phyloP scores from a whole-genome alignment of 2,113 vertebrate species.

The Tetraodon nigroviridis region DNA sequence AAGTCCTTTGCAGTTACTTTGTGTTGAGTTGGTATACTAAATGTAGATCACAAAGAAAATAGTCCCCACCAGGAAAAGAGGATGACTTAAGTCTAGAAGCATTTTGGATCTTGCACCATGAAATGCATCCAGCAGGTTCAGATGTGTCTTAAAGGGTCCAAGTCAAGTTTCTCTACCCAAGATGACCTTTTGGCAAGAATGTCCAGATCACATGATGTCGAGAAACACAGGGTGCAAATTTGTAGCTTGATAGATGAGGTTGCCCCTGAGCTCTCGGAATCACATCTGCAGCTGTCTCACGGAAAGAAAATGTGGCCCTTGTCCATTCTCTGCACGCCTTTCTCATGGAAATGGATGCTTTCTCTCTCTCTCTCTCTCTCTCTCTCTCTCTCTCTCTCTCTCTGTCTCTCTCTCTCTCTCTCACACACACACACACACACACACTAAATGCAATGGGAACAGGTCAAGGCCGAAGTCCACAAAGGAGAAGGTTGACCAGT shows the following conservation, averaged over 20 bases:
- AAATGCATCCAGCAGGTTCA: slow-evolving; percentile 19
- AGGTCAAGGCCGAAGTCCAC: slow-evolving; percentile 64
- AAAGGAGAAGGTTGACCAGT: slow-evolving; percentile 64
- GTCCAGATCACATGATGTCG: slow-evolving; percentile 48
- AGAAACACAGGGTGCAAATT: slow-evolving; percentile 44
- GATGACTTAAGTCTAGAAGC: slow-evolving; percentile 7
- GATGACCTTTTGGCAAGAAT: slow-evolving; percentile 53
- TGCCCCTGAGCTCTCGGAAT: slow-evolving; percentile 37
- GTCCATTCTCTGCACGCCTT: slow-evolving; percentile 62
- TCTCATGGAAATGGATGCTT: slow-evolving; percentile 69
- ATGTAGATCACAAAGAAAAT: too few relatives aligned
- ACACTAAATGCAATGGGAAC: slow-evolving; percentile 53
- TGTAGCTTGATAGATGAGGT: slow-evolving; percentile 58
- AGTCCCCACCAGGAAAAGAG: not conserved
- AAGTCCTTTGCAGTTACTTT: too few relatives aligned
- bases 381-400: not conserved
- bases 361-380: slow-evolving; percentile 9
- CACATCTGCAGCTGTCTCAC: slow-evolving; percentile 32
- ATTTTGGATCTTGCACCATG: slow-evolving; percentile 15
- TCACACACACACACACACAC: slow-evolving; percentile 27
- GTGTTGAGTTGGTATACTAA: too few relatives aligned
- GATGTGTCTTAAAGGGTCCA: slow-evolving; percentile 23
- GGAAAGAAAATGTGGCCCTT: slow-evolving; percentile 49
- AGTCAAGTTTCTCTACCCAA: slow-evolving; percentile 26
- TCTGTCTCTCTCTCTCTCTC: slow-evolving; percentile 5